Evolutionary conservation across 2,888 invertebrate genomes (phyloP), one percentile per base, ranked within the genome.

Genomic region (Dioctria linearis): DNA sequence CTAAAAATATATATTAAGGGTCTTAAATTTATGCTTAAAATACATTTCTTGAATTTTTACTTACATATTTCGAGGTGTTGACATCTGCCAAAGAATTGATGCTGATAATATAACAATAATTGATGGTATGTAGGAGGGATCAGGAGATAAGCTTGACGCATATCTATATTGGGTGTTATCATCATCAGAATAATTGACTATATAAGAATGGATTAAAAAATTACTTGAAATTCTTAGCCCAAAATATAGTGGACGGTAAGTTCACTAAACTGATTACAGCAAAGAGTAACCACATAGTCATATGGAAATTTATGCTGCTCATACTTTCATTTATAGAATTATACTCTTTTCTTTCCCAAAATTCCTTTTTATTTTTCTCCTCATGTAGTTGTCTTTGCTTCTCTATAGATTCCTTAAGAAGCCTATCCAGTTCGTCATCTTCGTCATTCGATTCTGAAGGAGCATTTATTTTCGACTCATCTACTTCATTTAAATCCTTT

Each of bases 211-310:
- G 46, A 6, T 46, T 25, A 25, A 39, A 46, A 71, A 90, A 90
- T 91, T 90, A 95, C 95, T 92, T 92, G 85, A 93, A 94, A 90
- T 94, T 95, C 85, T 93, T 93, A 0, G 95, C 94, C 96, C 96
- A 96, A 4, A 95, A 94, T 61, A 96, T 87, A 13, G 94, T 91
- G 61, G 93, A 92, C 0, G 96, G 95, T 9, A 94, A 84, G 88
- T 94, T 94, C 57, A 95, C 88, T n/a, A 92, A 83, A 0, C 94
- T 90, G 46, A 93, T 90, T 13, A 92, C 86, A 78, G 92, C 86
- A 91, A 94, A 93, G 84, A 95, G 86, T 76, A 94, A 89, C 84
- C 95, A 93, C 84, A 95, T 86, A 81, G 93, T 92, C 85, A 95
- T 91, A 86, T 95, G 95, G 86, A 95, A 94, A 85, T 95, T 91